These are phyloP conservation scores for Heliconius eleuchia DNA, from an alignment of 1,140 invertebrate species.

Conservation along the genomic window DNA sequence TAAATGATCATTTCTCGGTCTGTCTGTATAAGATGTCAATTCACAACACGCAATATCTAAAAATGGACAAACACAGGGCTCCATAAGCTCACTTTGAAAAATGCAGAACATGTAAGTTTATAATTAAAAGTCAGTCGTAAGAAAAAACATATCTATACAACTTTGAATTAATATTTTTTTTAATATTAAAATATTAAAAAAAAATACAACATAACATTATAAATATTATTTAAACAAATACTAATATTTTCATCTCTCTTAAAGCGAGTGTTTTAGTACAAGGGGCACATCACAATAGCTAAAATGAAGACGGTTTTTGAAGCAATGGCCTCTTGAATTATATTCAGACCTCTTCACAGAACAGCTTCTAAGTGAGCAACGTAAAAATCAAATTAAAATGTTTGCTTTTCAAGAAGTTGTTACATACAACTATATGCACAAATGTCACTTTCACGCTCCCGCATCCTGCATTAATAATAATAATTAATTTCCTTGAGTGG, in stretches of 20 bases:
- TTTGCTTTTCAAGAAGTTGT: not conserved
- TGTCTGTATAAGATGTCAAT: not conserved
- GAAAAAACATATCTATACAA: too few relatives aligned
- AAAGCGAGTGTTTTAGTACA: slow-evolving; percentile 3
- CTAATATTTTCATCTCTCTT: not conserved
- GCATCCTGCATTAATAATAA: too few relatives aligned
- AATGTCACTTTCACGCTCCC: not conserved
- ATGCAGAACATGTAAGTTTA: not conserved
- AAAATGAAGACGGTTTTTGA: slow-evolving; percentile 20
- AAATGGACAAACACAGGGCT: not conserved
- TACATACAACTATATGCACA: not conserved
- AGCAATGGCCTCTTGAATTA: slow-evolving; percentile 21
- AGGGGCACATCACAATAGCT: slow-evolving; percentile 19
- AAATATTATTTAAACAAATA: not conserved
- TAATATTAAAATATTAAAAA: too few relatives aligned
- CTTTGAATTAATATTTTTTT: too few relatives aligned
- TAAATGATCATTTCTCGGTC: not conserved
- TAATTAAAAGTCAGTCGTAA: not conserved
- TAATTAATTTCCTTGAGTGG: too few relatives aligned
- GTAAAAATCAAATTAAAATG: slow-evolving; percentile 16
- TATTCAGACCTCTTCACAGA: slow-evolving; percentile 19
- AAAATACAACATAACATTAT: too few relatives aligned
- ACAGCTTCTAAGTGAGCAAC: slow-evolving; percentile 7
- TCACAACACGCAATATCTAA: not conserved
- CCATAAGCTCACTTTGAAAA: not conserved